Evolutionary conservation across 2,797 vertebrate genomes (phyloP), one percentile per base, ranked within the genome.

Genomic region (Halcyon chelicuti): DNA sequence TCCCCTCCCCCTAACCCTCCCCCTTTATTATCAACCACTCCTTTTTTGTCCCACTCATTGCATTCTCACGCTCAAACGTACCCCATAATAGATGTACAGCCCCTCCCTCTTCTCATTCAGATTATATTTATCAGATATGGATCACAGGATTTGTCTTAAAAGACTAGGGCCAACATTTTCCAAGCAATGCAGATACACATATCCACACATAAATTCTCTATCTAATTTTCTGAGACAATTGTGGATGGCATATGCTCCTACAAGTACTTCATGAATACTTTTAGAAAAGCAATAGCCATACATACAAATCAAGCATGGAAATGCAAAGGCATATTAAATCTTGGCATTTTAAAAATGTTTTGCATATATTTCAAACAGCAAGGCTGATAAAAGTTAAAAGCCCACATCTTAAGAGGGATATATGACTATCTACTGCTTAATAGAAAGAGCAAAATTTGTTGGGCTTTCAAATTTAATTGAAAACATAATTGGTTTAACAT

Each of bases 271-370:
- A 54, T 15, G 29, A 88, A 81, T 55, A 62, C 94, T 95, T 88
- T 96, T 88, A 94, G 86, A 83, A 91, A 93, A 90, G 76, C 70
- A 86, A 93, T 47, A 95, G 39, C 8, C 62, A 40, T 88, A 66
- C 25, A 42, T 86, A 91, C 58, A 75, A 75, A 94, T 94, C 35
- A 90, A 57, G 54, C n/a, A 58, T 20, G 29, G 42, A 80, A 86
- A 42, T 47, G 19, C 72, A 94, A 96, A 68, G 83, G 79, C 79
- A 58, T 77, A 72, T 52, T 95, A 83, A 95, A 88, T 93, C 86
- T 73, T 73, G 47, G 51, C 26, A 37, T 2, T 83, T 90, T 77
- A 14, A 19, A 87, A 87, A 71, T 65, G 33, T 68, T 90, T 79
- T 61, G 16, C 65, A 25, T 60, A 19, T 67, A 70, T 93, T 68